Conservation (phyloP, 2,888 invertebrate genomes). For the Aricia artaxerxes region DNA sequence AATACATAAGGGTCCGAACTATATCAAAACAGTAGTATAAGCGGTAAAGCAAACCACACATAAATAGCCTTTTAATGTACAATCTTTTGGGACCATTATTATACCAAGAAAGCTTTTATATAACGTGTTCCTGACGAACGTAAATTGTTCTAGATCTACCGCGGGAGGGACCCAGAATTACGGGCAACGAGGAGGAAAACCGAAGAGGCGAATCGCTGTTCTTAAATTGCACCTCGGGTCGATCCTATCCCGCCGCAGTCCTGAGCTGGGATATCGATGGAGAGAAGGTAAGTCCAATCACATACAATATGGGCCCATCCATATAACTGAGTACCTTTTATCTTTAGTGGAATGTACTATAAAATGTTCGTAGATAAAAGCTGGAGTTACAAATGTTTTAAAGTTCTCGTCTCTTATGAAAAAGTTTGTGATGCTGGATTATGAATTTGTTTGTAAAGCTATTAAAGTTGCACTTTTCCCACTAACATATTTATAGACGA, state of each 20-base stretch:
- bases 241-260: slow-evolving; percentile 87
- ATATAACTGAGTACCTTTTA: slow-evolving; percentile 18
- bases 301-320: slow-evolving; percentile 16
- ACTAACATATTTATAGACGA: too few relatives aligned
- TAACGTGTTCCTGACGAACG: background rate
- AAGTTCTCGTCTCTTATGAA: background rate
- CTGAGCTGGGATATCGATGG: slow-evolving; percentile 90
- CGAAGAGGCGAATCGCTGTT: slow-evolving; percentile 87
- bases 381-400: slow-evolving; percentile 6
- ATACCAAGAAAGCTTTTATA: background rate
- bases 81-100: background rate
- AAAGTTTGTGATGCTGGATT: background rate
- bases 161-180: slow-evolving; percentile 87
- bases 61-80: too few relatives aligned
- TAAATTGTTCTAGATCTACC: slow-evolving; percentile 79
- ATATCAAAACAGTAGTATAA: too few relatives aligned
- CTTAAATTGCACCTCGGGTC: slow-evolving; percentile 88
- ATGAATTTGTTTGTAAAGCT: background rate
- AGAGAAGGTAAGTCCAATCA: slow-evolving; percentile 81
- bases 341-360: slow-evolving; percentile 4
- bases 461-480: too few relatives aligned
- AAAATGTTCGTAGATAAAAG: background rate
- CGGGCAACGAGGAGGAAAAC: slow-evolving; percentile 86
- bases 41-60: too few relatives aligned
- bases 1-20: too few relatives aligned